Conservation (phyloP, 2,113 vertebrate genomes). For the Himantopus leucocephalus region DNA sequence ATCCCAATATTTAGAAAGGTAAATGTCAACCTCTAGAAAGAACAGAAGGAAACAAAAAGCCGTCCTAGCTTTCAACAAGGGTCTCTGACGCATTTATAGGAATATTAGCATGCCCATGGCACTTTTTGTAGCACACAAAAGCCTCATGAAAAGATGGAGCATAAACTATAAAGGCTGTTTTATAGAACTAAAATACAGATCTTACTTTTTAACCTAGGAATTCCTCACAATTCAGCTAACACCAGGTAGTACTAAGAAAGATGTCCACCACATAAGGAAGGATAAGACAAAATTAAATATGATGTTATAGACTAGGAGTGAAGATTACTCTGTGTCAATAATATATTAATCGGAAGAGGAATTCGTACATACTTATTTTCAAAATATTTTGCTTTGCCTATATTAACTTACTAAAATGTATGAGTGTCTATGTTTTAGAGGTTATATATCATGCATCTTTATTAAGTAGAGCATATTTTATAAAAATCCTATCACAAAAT, state of each 20-base stretch:
- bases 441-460: neutral
- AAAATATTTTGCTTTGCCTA: neutral
- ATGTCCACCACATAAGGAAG: neutral
- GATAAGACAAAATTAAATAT: neutral
- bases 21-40: neutral
- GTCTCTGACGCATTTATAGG: neutral
- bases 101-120: neutral
- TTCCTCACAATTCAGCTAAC: neutral
- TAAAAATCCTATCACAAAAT: neutral
- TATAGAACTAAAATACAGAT: neutral
- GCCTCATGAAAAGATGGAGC: neutral
- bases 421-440: neutral
- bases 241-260: neutral
- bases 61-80: neutral
- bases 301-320: neutral
- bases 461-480: neutral
- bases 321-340: neutral
- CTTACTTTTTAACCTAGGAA: neutral
- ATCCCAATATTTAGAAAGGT: neutral
- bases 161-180: neutral
- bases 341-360: neutral
- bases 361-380: neutral
- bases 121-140: neutral
- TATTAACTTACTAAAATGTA: neutral
- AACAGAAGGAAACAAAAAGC: neutral